These are phyloP conservation scores for Gavia stellata DNA, from an alignment of 2,113 vertebrate species.

Conservation along the genomic window DNA sequence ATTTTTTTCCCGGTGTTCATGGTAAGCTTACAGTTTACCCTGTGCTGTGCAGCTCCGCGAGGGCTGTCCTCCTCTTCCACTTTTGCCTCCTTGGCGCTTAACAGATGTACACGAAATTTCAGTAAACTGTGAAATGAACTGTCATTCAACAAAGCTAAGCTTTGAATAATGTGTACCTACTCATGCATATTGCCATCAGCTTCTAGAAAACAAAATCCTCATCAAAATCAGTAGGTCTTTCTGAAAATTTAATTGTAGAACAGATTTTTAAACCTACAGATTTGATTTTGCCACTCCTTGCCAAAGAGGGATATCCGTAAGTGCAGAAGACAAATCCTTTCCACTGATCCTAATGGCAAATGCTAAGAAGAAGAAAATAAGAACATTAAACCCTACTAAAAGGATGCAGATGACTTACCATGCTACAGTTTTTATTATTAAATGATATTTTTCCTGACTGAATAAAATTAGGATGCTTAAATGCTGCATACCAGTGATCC, in stretches of 20 bases:
- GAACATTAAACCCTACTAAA: neutral
- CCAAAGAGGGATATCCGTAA: neutral
- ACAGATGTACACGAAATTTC: neutral
- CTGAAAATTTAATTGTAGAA: neutral
- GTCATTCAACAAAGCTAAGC: conserved; percentile 2
- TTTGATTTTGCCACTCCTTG: neutral
- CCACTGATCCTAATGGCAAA: neutral
- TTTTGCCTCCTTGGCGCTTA: neutral
- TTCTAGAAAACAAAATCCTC: neutral
- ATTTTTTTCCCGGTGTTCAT: neutral
- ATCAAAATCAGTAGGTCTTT: neutral
- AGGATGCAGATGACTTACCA: neutral
- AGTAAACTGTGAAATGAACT: conserved; percentile 1
- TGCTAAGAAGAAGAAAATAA: neutral
- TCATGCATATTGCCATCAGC: neutral
- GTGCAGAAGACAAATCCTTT: neutral
- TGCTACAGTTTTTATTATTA: neutral
- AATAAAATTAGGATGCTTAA: conserved; percentile 8
- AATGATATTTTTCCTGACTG: neutral
- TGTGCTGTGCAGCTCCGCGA: neutral
- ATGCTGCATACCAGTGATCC: neutral
- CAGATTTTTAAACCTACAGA: neutral
- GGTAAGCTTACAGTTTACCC: neutral
- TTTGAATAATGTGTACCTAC: neutral
- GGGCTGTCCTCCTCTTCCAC: neutral